A percentile compares a stretch with the other conserved stretches of the same genome.
Evolutionary conservation across 2,113 vertebrate genomes (phyloP).

Genomic region (Hassar affinis): DNA sequence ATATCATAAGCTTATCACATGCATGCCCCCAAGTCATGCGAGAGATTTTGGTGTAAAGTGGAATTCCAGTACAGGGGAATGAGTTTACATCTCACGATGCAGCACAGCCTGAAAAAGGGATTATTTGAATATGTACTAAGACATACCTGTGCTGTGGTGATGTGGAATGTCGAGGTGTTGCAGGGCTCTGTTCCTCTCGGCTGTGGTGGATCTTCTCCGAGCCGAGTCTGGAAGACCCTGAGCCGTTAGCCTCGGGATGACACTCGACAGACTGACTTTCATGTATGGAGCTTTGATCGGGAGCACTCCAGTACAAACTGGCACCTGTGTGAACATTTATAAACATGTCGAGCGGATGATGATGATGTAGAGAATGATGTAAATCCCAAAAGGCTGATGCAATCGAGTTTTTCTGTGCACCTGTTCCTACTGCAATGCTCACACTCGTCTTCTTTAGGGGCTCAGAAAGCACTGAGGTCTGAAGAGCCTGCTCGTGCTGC

Average conservation of each 20-base stretch:
- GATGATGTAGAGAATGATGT: not conserved
- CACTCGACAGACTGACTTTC: slow-evolving; percentile 46
- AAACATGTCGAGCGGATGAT: not conserved
- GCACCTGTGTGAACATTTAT: slow-evolving; percentile 72
- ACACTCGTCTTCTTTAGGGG: slow-evolving; percentile 68
- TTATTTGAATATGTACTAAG: not conserved
- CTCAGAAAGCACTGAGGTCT: slow-evolving; percentile 57
- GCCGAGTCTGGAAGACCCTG: slow-evolving; percentile 72
- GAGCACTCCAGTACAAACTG: slow-evolving; percentile 85
- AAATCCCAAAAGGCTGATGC: not conserved
- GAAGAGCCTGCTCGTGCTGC: slow-evolving; percentile 63
- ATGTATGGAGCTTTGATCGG: slow-evolving; percentile 52
- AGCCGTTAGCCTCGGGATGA: slow-evolving; percentile 58
- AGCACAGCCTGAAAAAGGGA: not conserved
- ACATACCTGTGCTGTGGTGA: slow-evolving; percentile 37
- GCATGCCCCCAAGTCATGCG: not conserved
- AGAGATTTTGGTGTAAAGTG: not conserved
- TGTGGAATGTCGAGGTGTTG: slow-evolving; percentile 31
- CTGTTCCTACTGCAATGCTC: slow-evolving; percentile 92
- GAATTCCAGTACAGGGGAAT: not conserved
- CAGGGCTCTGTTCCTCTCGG: slow-evolving; percentile 49
- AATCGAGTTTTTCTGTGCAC: slow-evolving; percentile 62
- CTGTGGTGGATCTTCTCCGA: slow-evolving; percentile 75
- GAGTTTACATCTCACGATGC: not conserved
- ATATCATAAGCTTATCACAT: not conserved